phyloP scores from a whole-genome alignment of 1,140 invertebrate genomes.

The Brachionus calyciflorus region DNA sequence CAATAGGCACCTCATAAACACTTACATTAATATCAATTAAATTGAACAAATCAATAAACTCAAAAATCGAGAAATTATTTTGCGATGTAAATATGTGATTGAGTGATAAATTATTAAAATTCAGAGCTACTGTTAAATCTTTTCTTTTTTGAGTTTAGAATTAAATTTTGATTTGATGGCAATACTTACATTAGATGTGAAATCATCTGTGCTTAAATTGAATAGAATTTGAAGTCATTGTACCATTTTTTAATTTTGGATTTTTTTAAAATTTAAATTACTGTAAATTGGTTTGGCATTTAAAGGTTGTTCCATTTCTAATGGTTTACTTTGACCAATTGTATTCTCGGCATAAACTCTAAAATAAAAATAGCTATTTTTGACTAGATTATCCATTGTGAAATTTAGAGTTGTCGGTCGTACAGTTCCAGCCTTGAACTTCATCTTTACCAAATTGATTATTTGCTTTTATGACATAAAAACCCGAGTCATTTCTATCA shows the following conservation, averaged over 20 bases:
- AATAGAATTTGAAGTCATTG: neutral
- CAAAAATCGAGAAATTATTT: conserved; percentile 37
- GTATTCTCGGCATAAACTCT: conserved; percentile 87
- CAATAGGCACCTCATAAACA: conserved; percentile 79
- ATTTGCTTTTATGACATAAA: conserved; percentile 26
- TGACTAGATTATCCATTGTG: conserved; percentile 65
- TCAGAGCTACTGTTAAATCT: neutral
- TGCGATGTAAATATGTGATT: neutral
- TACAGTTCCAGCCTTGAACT: conserved; percentile 44
- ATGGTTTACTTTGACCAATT: conserved; percentile 77
- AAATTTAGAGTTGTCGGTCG: neutral
- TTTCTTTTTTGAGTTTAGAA: no score
- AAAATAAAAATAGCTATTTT: conserved; percentile 85
- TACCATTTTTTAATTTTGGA: no score
- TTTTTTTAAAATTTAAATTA: no score
- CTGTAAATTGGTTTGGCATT: conserved; percentile 54
- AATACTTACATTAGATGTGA: no score
- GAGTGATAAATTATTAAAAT: conserved; percentile 26
- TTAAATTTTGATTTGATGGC: no score
- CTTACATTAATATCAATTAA: conserved; percentile 81
- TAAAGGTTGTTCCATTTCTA: conserved; percentile 67
- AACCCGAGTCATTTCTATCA: conserved; percentile 12
- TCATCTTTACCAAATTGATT: conserved; percentile 36
- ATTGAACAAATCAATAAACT: conserved; percentile 80
- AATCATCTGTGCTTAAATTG: neutral